Conservation (phyloP, 2,888 invertebrate genomes). For the Hypsopygia costalis region DNA sequence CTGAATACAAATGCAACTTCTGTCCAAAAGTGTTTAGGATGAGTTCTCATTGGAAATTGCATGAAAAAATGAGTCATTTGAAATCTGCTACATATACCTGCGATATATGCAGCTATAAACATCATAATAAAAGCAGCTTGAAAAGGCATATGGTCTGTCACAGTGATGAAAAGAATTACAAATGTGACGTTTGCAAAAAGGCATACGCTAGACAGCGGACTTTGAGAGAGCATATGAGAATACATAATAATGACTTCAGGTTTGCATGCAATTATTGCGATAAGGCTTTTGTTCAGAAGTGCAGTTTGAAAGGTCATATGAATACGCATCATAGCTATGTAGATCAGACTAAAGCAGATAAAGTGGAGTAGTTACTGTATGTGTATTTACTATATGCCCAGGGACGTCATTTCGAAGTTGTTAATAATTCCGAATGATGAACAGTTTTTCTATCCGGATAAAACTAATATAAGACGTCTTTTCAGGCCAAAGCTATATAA, state of each 20-base stretch:
- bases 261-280: constrained; percentile 34
- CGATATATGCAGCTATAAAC: constrained; percentile 11
- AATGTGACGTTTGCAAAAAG: constrained; percentile 49
- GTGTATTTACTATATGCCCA: no score
- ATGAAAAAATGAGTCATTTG: neutral
- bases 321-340: constrained; percentile 35
- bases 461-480: no score
- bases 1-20: neutral
- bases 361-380: no score
- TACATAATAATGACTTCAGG: constrained; percentile 35
- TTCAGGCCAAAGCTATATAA: no score
- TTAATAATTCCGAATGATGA: no score
- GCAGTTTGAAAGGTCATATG: constrained; percentile 34
- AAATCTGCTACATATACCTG: constrained; percentile 5
- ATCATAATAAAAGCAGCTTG: constrained; percentile 10
- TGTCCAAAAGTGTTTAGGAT: neutral
- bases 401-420: no score
- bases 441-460: no score
- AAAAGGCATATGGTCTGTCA: constrained; percentile 13
- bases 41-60: neutral
- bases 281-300: constrained; percentile 24
- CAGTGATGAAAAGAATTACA: constrained; percentile 42
- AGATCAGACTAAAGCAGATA: no score
- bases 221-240: constrained; percentile 46
- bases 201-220: constrained; percentile 40